Percentiles rank a stretch among this genome's conserved stretches.
These are phyloP conservation scores for Synanceia verrucosa DNA, from an alignment of 2,797 vertebrate genomes.

Conservation along the genomic window DNA sequence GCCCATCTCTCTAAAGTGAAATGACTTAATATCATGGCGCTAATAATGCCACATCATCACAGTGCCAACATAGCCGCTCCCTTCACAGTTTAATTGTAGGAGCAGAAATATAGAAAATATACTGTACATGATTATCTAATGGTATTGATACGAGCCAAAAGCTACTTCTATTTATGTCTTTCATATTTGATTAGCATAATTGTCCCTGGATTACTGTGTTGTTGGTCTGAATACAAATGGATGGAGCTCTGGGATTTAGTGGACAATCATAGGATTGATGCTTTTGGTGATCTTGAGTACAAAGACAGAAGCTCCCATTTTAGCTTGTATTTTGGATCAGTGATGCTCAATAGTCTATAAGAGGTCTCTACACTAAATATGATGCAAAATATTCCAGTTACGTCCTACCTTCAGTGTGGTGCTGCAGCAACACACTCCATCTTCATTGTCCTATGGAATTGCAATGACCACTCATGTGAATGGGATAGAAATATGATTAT, in stretches of 20 bases:
- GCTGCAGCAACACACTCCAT: constrained; percentile 41
- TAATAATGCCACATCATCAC: constrained; percentile 69
- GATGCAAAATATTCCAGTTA: constrained; percentile 30
- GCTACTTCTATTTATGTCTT: constrained; percentile 34
- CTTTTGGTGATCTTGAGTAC: not conserved
- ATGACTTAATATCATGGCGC: constrained; percentile 68
- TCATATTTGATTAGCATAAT: constrained; percentile 41
- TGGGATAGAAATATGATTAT: constrained; percentile 43
- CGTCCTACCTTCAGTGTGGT: constrained; percentile 19
- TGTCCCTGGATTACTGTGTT: constrained; percentile 19
- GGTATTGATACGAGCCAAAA: constrained; percentile 28
- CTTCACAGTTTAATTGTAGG: constrained; percentile 42
- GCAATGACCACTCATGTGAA: constrained; percentile 59
- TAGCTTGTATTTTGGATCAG: not conserved
- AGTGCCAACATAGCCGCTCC: constrained; percentile 61
- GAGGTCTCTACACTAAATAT: not conserved
- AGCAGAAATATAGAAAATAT: constrained; percentile 21
- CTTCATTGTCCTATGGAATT: constrained; percentile 61
- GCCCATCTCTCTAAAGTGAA: constrained; percentile 56
- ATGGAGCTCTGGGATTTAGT: not conserved
- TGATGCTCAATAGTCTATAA: not conserved
- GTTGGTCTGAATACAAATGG: constrained; percentile 1
- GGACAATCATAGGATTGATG: not conserved
- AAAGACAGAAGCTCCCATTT: not conserved
- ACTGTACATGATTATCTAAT: constrained; percentile 45